Conservation (phyloP, 2,888 invertebrate genomes). For the Cheilosia vernalis region DNA sequence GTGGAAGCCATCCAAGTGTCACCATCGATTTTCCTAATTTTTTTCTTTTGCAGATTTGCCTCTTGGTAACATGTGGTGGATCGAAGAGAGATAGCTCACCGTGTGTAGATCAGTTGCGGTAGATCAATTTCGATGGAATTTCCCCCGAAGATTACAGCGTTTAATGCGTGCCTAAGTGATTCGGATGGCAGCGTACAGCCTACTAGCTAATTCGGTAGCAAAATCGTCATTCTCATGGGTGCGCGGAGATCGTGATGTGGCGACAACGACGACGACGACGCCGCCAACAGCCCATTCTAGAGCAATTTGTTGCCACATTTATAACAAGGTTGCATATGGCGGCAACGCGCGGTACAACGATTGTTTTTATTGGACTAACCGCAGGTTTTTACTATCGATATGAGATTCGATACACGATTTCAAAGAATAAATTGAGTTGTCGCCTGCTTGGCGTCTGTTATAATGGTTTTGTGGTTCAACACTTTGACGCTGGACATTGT, state of each 20-base stretch:
- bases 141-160: slow-evolving; percentile 51
- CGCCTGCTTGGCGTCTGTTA: slow-evolving; percentile 61
- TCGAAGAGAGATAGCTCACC: neutral
- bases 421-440: slow-evolving; percentile 66
- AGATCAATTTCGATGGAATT: slow-evolving; percentile 69
- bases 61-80: slow-evolving; percentile 11
- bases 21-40: slow-evolving; percentile 73
- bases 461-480: slow-evolving; percentile 55
- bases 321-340: slow-evolving; percentile 58
- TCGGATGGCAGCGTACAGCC: slow-evolving; percentile 6
- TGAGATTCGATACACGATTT: slow-evolving; percentile 68
- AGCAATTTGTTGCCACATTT: slow-evolving; percentile 53
- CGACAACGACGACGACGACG: neutral
- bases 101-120: slow-evolving; percentile 30
- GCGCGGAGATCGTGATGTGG: neutral
- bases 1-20: slow-evolving; percentile 69
- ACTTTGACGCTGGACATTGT: slow-evolving; percentile 40
- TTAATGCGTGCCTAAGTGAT: slow-evolving; percentile 18
- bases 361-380: slow-evolving; percentile 49
- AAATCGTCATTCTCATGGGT: neutral
- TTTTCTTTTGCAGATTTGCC: slow-evolving; percentile 33
- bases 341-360: slow-evolving; percentile 27
- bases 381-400: slow-evolving; percentile 49
- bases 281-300: slow-evolving; percentile 16
- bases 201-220: slow-evolving; percentile 26